These are phyloP conservation scores for Microplitis mediator DNA, from an alignment of 1,140 invertebrate genomes.

Conservation along the genomic window DNA sequence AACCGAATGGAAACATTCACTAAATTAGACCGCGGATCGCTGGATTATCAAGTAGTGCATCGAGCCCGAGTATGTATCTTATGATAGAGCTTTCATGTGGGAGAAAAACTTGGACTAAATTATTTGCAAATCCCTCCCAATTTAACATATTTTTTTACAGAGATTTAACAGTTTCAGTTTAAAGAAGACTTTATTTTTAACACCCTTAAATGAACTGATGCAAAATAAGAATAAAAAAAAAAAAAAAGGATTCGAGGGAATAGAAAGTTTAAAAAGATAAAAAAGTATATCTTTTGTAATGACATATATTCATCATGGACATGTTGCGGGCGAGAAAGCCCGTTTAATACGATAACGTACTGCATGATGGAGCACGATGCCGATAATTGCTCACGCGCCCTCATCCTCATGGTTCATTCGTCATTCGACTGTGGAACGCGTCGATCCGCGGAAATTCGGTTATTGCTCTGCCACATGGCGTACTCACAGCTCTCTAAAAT, in stretches of 20 bases:
- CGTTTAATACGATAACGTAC: conserved; percentile 18
- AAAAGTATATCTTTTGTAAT: not conserved
- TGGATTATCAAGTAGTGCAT: no score
- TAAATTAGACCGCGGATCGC: no score
- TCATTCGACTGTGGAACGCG: conserved; percentile 46
- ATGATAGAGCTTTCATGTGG: no score
- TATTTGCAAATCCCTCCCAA: no score
- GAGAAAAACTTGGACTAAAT: no score
- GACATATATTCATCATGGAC: not conserved
- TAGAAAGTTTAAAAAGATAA: not conserved
- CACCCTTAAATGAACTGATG: no score
- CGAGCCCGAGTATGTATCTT: no score
- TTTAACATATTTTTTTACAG: no score
- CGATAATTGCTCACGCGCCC: conserved; percentile 34
- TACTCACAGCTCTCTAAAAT: not conserved
- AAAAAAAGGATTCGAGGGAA: not conserved
- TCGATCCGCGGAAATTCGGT: conserved; percentile 51
- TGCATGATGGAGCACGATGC: conserved; percentile 20
- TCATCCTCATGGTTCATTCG: conserved; percentile 44
- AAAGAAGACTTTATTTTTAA: no score
- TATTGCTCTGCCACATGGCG: conserved; percentile 37
- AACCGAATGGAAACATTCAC: no score
- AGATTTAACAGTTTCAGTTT: no score
- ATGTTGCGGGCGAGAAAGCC: conserved; percentile 17
- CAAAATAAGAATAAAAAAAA: not conserved